Percentiles rank a stretch among this genome's conserved stretches.
These are phyloP conservation scores for Hypercompe scribonia DNA, from an alignment of 2,888 invertebrate genomes.

Conservation along the genomic window DNA sequence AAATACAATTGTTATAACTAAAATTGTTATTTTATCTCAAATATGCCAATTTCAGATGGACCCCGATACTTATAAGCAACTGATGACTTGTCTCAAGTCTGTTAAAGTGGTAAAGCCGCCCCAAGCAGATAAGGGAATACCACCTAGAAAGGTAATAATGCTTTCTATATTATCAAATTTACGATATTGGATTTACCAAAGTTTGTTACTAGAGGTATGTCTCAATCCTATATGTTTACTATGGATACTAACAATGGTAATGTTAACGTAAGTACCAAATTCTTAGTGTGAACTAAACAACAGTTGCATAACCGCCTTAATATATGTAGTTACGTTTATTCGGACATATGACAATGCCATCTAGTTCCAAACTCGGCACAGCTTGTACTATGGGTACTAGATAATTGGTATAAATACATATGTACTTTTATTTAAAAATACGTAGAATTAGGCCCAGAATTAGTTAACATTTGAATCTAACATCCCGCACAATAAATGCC, in stretches of 20 bases:
- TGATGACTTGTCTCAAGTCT: constrained; percentile 74
- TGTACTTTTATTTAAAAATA: too few species aligned
- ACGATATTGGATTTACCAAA: not conserved
- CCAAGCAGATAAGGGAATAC: constrained; percentile 68
- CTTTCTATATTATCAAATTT: too few species aligned
- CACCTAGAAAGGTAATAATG: constrained; percentile 67
- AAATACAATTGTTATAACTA: not conserved
- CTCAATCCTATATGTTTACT: too few species aligned
- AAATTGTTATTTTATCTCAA: not conserved
- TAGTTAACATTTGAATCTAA: too few species aligned
- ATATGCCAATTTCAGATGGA: constrained; percentile 66
- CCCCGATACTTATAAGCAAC: constrained; percentile 68
- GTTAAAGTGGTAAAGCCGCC: constrained; percentile 57
- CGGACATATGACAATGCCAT: too few species aligned
- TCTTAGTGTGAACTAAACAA: not conserved
- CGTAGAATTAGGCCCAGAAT: too few species aligned
- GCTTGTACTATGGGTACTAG: too few species aligned
- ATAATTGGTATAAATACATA: too few species aligned
- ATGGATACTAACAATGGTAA: not conserved
- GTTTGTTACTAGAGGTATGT: not conserved
- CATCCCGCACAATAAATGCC: too few species aligned
- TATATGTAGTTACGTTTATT: too few species aligned
- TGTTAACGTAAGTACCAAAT: not conserved
- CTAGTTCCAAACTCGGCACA: too few species aligned
- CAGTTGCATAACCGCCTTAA: not conserved